Evolutionary conservation across 2,113 vertebrate species (phyloP).

Genomic region (Halcyon senegalensis): DNA sequence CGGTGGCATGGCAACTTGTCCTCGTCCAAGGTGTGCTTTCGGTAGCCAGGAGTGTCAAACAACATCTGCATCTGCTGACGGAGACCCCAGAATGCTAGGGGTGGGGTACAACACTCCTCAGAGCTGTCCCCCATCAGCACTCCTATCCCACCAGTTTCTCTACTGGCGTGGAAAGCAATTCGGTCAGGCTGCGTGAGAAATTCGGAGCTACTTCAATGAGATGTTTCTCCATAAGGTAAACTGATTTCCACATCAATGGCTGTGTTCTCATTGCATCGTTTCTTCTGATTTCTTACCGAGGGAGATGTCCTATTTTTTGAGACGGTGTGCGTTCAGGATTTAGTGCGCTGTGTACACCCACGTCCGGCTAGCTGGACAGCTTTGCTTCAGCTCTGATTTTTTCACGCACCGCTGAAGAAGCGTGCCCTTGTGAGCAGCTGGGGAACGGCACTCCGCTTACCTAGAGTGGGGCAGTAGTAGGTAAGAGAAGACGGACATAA

Average conservation of each 20-base stretch:
- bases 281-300: neutral
- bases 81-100: neutral
- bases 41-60: neutral
- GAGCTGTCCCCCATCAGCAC: neutral
- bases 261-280: neutral
- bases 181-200: neutral
- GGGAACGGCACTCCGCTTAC: neutral
- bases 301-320: neutral
- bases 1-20: rapidly evolving
- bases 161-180: neutral
- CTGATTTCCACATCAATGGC: neutral
- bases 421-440: neutral
- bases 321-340: neutral
- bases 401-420: neutral
- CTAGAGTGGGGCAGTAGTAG: neutral
- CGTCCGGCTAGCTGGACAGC: neutral
- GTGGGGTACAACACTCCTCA: rapidly evolving
- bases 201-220: neutral
- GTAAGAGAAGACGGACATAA: neutral
- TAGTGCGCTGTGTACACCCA: neutral
- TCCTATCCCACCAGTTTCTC: neutral
- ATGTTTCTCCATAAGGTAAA: neutral
- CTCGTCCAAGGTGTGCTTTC: neutral
- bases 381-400: neutral
- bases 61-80: rapidly evolving